Conservation (phyloP, 2,113 vertebrate species). For the Gasterosteus aculeatus region DNA sequence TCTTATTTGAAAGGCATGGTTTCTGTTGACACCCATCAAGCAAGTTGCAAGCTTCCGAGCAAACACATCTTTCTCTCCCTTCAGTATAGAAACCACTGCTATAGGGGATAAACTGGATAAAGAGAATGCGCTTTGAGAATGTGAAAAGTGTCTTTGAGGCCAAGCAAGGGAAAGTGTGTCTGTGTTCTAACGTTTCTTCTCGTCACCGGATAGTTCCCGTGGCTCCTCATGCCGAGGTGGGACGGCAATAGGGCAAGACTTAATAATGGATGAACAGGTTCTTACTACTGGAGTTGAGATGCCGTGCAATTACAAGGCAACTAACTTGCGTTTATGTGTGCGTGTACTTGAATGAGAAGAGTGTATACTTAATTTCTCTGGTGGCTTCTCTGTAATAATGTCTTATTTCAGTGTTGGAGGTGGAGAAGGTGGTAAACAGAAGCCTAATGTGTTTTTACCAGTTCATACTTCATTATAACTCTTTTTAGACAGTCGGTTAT, state of each 20-base stretch:
- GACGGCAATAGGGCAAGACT: conserved; percentile 7
- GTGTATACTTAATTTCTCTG: conserved; percentile 16
- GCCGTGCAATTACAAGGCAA: conserved; percentile 63
- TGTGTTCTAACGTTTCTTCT: conserved; percentile 36
- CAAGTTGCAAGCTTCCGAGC: too few species aligned
- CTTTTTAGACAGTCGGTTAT: neutral
- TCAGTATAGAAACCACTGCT: too few species aligned
- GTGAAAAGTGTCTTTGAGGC: conserved; percentile 5
- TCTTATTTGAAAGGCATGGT: too few species aligned
- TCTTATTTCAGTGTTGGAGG: neutral
- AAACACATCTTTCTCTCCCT: too few species aligned
- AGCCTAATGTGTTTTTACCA: neutral
- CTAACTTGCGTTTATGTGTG: conserved; percentile 11
- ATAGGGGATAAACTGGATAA: neutral
- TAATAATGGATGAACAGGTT: conserved; percentile 63
- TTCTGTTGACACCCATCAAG: too few species aligned
- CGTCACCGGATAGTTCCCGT: conserved; percentile 32
- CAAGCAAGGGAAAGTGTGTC: conserved; percentile 39
- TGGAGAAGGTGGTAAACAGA: neutral
- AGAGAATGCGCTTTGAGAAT: neutral
- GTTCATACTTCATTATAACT: neutral
- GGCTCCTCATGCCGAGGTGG: neutral
- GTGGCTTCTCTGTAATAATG: neutral
- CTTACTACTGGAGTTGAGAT: conserved; percentile 21
- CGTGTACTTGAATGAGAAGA: neutral